phyloP scores from a whole-genome alignment of 1,140 invertebrate genomes.

The Lasioglossum baleicum region DNA sequence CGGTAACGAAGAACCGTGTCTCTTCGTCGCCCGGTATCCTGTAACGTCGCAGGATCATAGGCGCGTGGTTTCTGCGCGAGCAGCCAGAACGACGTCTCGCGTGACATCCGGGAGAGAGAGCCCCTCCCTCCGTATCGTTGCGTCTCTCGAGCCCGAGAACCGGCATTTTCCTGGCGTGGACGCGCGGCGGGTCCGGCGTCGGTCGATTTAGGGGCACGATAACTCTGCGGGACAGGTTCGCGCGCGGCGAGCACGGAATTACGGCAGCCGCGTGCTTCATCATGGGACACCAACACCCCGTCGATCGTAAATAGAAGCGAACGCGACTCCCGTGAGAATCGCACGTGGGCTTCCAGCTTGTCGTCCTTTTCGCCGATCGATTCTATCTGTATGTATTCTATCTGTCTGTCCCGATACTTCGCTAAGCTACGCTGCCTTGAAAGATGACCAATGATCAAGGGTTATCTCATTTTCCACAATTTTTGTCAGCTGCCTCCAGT shows the following conservation, averaged over 20 bases:
- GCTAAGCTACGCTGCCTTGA: no score
- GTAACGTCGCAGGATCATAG: constrained; percentile 48
- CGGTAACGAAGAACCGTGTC: constrained; percentile 31
- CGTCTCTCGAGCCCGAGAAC: no score
- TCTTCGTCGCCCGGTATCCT: constrained; percentile 15
- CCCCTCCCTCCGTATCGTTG: background rate
- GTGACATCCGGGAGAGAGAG: constrained; percentile 55
- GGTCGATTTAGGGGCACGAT: constrained; percentile 5
- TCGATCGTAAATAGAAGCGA: constrained; percentile 16
- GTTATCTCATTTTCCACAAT: no score
- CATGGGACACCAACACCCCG: background rate
- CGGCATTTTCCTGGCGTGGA: background rate
- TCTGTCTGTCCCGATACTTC: background rate
- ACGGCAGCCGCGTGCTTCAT: background rate
- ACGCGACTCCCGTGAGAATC: background rate
- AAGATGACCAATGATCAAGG: no score
- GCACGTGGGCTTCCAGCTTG: background rate
- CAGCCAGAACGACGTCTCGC: constrained; percentile 45
- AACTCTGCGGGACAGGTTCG: background rate
- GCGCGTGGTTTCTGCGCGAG: constrained; percentile 51
- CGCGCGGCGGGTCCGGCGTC: background rate
- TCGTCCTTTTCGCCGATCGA: background rate
- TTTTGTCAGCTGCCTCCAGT: no score
- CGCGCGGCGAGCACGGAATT: background rate
- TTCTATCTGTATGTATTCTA: background rate